These are phyloP conservation scores for Piaya cayana DNA, from an alignment of 2,113 vertebrate genomes.

Conservation along the genomic window DNA sequence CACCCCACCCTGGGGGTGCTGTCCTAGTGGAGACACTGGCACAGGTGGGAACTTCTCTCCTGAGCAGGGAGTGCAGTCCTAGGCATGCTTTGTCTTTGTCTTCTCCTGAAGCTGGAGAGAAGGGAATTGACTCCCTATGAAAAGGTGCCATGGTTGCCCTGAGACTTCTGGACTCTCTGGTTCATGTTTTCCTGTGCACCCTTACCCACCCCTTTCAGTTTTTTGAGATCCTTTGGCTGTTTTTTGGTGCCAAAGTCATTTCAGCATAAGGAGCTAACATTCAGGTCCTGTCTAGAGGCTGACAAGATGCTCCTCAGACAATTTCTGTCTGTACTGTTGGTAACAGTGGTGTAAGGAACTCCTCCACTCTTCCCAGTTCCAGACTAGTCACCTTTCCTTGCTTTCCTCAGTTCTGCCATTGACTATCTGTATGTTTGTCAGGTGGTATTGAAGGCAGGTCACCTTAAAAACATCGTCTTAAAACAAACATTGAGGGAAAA, in stretches of 20 bases:
- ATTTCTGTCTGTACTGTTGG: not conserved
- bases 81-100: fast-evolving
- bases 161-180: not conserved
- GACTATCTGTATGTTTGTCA: not conserved
- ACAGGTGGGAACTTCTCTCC: not conserved
- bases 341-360: not conserved
- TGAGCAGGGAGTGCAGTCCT: not conserved
- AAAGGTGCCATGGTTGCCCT: fast-evolving
- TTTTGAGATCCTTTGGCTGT: not conserved
- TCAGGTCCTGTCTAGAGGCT: not conserved
- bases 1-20: fast-evolving
- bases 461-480: not conserved
- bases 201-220: not conserved
- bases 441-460: not conserved
- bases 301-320: not conserved
- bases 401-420: not conserved
- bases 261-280: not conserved
- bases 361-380: not conserved
- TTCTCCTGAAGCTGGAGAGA: not conserved
- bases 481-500: not conserved
- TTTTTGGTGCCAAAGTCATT: not conserved
- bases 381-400: not conserved
- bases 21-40: not conserved
- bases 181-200: not conserved
- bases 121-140: not conserved